These are phyloP conservation scores for Numenius arquata DNA, from an alignment of 2,113 vertebrate genomes.

Conservation along the genomic window DNA sequence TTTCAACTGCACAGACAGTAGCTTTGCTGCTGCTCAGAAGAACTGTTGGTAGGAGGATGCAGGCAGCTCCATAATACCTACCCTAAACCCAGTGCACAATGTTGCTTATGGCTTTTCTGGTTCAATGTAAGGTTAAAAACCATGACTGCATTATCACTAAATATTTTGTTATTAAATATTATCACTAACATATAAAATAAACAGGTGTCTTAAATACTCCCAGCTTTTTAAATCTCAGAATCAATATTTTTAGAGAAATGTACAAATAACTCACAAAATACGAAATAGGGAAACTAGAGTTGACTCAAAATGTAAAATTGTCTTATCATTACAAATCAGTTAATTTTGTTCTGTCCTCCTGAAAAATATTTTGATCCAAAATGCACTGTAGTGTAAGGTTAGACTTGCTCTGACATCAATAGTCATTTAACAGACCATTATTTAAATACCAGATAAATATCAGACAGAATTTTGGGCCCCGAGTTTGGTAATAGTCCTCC, in stretches of 20 bases:
- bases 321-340: neutral
- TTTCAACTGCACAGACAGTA: neutral
- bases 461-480: neutral
- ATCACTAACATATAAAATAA: neutral
- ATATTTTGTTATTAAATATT: too few relatives aligned
- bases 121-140: neutral
- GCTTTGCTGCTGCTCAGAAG: neutral
- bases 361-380: neutral
- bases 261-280: neutral
- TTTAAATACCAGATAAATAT: neutral
- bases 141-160: neutral
- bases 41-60: neutral
- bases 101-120: neutral
- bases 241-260: neutral
- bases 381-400: neutral
- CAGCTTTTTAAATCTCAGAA: neutral
- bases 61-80: neutral
- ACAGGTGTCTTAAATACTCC: neutral
- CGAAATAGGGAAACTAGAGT: neutral
- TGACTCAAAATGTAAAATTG: neutral
- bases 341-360: neutral
- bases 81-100: neutral
- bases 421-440: neutral
- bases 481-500: neutral
- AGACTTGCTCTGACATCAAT: neutral